Conservation (phyloP, 2,888 invertebrate genomes). For the Azorinus chamasolen region DNA sequence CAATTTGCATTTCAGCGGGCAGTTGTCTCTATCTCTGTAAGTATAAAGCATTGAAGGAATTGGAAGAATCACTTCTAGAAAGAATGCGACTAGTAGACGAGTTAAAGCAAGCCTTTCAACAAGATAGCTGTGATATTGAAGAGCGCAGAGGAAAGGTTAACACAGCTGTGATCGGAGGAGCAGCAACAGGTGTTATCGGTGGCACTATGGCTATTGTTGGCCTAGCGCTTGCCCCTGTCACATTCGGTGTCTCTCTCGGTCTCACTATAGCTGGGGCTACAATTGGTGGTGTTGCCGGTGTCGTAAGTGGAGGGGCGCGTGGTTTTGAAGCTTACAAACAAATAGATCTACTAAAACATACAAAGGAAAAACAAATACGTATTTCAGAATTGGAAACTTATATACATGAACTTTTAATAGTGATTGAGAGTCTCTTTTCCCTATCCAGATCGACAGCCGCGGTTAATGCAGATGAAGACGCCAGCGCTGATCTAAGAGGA, state of each 20-base stretch:
- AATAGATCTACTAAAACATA: slow-evolving; percentile 7
- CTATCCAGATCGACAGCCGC: background rate
- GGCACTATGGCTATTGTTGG: slow-evolving; percentile 28
- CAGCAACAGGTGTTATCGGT: slow-evolving; percentile 18
- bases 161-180: slow-evolving; percentile 18
- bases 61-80: too few relatives aligned
- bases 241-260: slow-evolving; percentile 26
- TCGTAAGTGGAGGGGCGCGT: slow-evolving; percentile 11
- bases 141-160: slow-evolving; percentile 15
- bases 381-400: slow-evolving; percentile 11
- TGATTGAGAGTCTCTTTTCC: background rate
- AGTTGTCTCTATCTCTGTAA: too few relatives aligned
- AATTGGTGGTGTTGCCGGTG: slow-evolving; percentile 11
- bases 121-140: too few relatives aligned
- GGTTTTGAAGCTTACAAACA: slow-evolving; percentile 24
- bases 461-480: background rate
- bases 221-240: slow-evolving; percentile 26
- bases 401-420: background rate
- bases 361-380: slow-evolving; percentile 8
- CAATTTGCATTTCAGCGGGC: too few relatives aligned
- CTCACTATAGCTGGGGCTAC: slow-evolving; percentile 27
- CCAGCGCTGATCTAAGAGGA: slow-evolving; percentile 6
- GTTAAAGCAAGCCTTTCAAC: too few relatives aligned
- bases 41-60: too few relatives aligned
- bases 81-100: too few relatives aligned